Evolutionary conservation across 2,113 vertebrate genomes (phyloP), one percentile per base, ranked within the genome.

Genomic region (Centropus unirufus): DNA sequence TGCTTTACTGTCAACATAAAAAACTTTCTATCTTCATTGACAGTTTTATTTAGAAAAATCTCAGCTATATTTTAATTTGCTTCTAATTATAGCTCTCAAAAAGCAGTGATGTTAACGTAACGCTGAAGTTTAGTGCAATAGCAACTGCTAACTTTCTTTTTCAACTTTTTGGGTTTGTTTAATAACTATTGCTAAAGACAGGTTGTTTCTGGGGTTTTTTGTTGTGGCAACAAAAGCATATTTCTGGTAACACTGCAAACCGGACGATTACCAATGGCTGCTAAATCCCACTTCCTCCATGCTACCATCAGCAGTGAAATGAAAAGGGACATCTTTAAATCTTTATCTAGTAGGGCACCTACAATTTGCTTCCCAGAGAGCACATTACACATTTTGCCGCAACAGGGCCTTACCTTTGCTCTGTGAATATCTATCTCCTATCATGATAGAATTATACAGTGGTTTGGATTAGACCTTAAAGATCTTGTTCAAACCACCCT

Each of bases 1-100:
- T 97, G 92, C 96, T 97, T 97, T 97, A 90, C 95, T 94, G 94
- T 97, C 97, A 97, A 83, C 73, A 94, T 95, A 96, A 97, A 97
- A 96, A 97, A 90, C 86, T 97, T 97, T 81, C 96, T 90, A 95
- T 98, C 95, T 93, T 91, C 83, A 85, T 92, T 97, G 97, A 96
- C 97, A 96, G 95, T 96, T 97, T 98, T 97, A 97, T 98, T 98
- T 95, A 96, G 93, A 86, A 97, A 98, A 97, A 95, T 82, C 70
- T 96, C 80, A 16, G 91, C 80, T 97, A 89, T 96, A 87, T 98
- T 97, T 98, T 97, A 97, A 97, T 97, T 98, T 94, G 86, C 58
- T 62, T 96, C 61, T 97, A 96, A 97, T 95, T 77, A 95, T 90
- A 90, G 92, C 76, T 96, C 95, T 95, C 87, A 92, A 72, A 95